A percentile compares a stretch with the other conserved stretches of the same genome.
Conservation (phyloP, 2,888 invertebrate genomes). For the Nysson spinosus region DNA sequence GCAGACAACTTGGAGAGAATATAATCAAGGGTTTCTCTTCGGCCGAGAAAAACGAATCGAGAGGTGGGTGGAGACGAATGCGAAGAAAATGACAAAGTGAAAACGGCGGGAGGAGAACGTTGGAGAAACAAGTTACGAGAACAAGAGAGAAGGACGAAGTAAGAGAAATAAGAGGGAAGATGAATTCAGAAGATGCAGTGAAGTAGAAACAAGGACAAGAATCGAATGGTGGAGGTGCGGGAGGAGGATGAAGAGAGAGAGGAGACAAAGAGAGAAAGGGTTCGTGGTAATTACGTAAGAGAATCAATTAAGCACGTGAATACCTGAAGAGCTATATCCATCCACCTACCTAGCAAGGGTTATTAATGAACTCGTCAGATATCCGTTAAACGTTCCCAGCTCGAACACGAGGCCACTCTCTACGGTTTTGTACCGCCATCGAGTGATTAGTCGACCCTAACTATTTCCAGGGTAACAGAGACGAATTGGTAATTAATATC, state of each 20-base stretch:
- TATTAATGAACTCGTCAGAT: conserved; percentile 73
- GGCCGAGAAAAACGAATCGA: too few species aligned
- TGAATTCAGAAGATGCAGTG: not conserved
- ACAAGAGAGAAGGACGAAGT: conserved; percentile 11
- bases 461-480: conserved; percentile 41
- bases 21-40: too few species aligned
- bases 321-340: conserved; percentile 55
- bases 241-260: not conserved
- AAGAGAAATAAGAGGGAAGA: conserved; percentile 5
- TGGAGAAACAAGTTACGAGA: conserved; percentile 4
- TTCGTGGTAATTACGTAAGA: conserved; percentile 62
- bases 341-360: conserved; percentile 56
- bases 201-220: not conserved
- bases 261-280: conserved; percentile 38
- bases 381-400: conserved; percentile 64
- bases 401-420: conserved; percentile 40
- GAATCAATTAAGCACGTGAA: conserved; percentile 66
- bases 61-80: too few species aligned
- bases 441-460: conserved; percentile 42
- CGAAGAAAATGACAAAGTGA: too few species aligned
- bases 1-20: too few species aligned
- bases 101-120: too few species aligned
- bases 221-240: not conserved
- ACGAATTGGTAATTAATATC: conserved; percentile 59
- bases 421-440: conserved; percentile 10